Evolutionary conservation across 2,797 vertebrate genomes (phyloP).

Genomic region (Manis javanica): DNA sequence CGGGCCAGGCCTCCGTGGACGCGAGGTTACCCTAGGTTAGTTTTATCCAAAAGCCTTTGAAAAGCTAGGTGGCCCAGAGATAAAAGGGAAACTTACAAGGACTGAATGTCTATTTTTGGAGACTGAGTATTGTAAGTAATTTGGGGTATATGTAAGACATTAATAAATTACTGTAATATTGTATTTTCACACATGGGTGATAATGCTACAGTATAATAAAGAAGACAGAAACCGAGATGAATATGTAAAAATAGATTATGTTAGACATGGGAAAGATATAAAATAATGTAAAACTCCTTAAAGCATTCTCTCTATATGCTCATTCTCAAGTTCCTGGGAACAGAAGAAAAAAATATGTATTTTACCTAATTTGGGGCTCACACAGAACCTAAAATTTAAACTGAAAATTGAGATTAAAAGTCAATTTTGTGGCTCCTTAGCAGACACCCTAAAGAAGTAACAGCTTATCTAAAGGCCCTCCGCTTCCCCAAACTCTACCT

Average conservation of each 20-base stretch:
- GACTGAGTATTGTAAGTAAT: neutral
- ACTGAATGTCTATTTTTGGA: neutral
- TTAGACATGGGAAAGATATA: neutral
- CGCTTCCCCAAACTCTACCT: neutral
- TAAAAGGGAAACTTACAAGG: neutral
- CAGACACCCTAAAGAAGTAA: neutral
- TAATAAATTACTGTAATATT: neutral
- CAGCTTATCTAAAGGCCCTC: neutral
- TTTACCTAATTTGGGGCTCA: neutral
- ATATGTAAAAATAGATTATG: neutral
- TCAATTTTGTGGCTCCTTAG: neutral
- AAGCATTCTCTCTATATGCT: neutral
- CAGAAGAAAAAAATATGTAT: neutral
- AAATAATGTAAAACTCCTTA: neutral
- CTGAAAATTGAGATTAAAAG: neutral
- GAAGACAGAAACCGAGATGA: neutral
- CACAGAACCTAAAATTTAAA: neutral
- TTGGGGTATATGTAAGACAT: neutral
- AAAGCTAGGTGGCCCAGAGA: neutral
- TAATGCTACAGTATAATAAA: neutral
- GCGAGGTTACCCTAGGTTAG: fast-evolving
- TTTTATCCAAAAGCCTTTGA: neutral
- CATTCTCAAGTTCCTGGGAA: neutral
- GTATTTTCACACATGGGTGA: neutral
- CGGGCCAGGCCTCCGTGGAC: no score